Conservation (phyloP, 2,888 invertebrate genomes). For the Thyatira batis region DNA sequence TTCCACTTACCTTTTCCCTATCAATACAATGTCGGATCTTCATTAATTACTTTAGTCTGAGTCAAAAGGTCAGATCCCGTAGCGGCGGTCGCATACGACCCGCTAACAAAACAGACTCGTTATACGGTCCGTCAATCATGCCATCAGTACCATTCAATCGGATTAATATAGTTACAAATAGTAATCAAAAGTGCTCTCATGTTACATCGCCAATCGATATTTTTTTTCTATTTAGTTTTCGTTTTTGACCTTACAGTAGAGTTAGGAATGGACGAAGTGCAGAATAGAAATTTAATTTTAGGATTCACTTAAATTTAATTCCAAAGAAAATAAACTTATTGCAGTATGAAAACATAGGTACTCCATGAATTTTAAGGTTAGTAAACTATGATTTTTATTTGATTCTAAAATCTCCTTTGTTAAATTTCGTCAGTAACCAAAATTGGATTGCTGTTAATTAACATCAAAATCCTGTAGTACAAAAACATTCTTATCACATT, state of each 20-base stretch:
- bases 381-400: no score
- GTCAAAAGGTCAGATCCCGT: conserved; percentile 33
- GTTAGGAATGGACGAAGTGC: conserved; percentile 22
- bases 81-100: conserved; percentile 43
- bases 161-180: conserved; percentile 79
- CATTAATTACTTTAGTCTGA: conserved; percentile 26
- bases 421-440: no score
- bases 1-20: neutral
- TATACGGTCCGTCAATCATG: conserved; percentile 71
- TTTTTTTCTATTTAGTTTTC: conserved; percentile 51
- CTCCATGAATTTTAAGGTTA: no score
- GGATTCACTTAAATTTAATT: no score
- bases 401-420: no score
- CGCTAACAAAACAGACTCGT: conserved; percentile 72
- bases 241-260: conserved; percentile 57
- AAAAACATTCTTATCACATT: no score
- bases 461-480: no score
- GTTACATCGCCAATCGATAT: conserved; percentile 65
- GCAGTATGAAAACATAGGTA: no score
- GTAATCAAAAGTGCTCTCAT: conserved; percentile 70
- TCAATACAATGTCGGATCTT: neutral
- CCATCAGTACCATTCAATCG: conserved; percentile 59
- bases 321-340: no score
- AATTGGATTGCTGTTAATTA: no score
- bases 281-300: no score